Evolutionary conservation across 2,888 invertebrate genomes (phyloP).

Genomic region (Parapristionchus giblindavisi): DNA sequence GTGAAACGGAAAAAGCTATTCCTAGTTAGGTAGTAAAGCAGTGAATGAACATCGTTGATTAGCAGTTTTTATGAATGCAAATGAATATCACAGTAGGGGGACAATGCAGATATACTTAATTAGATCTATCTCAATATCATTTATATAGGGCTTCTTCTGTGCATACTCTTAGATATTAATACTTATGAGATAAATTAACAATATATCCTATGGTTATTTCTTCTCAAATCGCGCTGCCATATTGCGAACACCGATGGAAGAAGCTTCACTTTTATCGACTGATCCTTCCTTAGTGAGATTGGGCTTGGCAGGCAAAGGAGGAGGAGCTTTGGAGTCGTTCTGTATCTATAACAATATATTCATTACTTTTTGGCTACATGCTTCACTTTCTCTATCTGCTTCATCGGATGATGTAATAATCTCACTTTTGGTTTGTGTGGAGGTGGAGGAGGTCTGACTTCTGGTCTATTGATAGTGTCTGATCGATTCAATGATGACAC

Average conservation of each 20-base stretch:
- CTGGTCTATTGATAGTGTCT: slow-evolving; percentile 40
- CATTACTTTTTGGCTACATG: not conserved
- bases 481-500: not conserved
- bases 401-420: not conserved
- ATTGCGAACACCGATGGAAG: not conserved
- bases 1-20: too few species aligned
- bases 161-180: slow-evolving; percentile 4
- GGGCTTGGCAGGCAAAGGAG: slow-evolving; percentile 25
- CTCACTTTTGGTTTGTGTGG: slow-evolving; percentile 43
- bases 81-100: too few species aligned
- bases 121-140: too few species aligned
- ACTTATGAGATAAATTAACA: not conserved
- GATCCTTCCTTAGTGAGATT: not conserved
- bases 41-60: too few species aligned
- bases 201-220: slow-evolving; percentile 18
- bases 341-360: not conserved
- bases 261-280: too few species aligned
- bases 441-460: slow-evolving; percentile 48
- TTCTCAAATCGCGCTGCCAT: slow-evolving; percentile 32
- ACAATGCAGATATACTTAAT: too few species aligned
- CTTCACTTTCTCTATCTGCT: not conserved
- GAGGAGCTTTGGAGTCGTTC: slow-evolving; percentile 12
- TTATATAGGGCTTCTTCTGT: not conserved
- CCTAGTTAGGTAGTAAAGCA: too few species aligned
- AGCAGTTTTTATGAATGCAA: too few species aligned